Evolutionary conservation across 2,888 invertebrate species (phyloP), one percentile per base, ranked within the genome.

Genomic region (Hemithea aestivaria): DNA sequence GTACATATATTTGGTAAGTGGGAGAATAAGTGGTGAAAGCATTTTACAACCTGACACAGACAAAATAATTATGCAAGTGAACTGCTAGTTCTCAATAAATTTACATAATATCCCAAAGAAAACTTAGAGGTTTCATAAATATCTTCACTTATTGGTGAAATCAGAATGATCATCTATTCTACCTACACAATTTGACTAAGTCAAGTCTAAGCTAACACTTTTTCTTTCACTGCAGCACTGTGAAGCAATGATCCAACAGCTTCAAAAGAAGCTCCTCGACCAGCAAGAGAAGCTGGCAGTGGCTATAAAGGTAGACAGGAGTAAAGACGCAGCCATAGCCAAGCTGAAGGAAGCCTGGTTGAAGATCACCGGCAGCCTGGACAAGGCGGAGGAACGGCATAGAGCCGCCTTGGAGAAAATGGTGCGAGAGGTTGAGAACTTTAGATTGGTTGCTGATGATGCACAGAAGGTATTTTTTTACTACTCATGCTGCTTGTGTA

Each of bases 261-360:
- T 95, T 1, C 95, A 95, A 65, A 89, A 89, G 52, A 91, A 91
- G 51, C 74, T 93, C 31, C 74, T 95, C 12, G 94, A 95, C 52
- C 91, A 93, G 53, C 93, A 95, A 66, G 93, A 95, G 66, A 92
- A 92, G 56, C 68, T 95, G 16, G 93, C 94, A 0, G 94, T 95
- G 0, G 95, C 95, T 0, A 70, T 94, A 3, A 90, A 91, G 68
- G 92, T 95, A 0, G 95, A 95, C 68, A 89, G 90, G 36, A 89
- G 91, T 0, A 95, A 95, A 64, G 94, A 94, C 56, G 73, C 83
- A 0, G 91, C 93, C 0, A 90, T 95, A 35, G 61, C 79, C 2
- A 91, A 90, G 56, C 88, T 93, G 25, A 89, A 91, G 37, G 89
- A 89, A 7, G 90, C 92, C 0, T 91, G 92, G 88, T 78, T 90